These are phyloP conservation scores for Sterna hirundo DNA, from an alignment of 2,113 vertebrate genomes.

Conservation along the genomic window DNA sequence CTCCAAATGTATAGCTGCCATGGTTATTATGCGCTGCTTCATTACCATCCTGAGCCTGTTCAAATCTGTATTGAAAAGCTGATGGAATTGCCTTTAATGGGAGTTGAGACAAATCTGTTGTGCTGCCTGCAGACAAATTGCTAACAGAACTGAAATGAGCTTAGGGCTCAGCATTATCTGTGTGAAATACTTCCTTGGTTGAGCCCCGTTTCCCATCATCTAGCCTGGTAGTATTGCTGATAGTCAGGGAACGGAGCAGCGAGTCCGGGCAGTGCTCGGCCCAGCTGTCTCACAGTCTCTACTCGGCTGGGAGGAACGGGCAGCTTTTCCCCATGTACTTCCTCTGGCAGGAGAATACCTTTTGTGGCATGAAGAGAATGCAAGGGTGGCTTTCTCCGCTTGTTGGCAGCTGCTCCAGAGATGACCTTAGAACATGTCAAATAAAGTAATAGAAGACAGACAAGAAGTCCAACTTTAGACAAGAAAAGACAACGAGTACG, in stretches of 20 bases:
- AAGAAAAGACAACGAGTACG: neutral
- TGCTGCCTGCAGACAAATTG: neutral
- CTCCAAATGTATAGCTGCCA: neutral
- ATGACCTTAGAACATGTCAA: neutral
- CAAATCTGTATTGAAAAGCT: neutral
- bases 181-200: neutral
- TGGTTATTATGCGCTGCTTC: neutral
- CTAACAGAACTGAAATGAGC: neutral
- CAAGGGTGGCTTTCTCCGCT: neutral
- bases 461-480: neutral
- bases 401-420: neutral
- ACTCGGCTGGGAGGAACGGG: fast-evolving
- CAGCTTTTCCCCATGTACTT: neutral
- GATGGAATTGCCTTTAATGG: neutral
- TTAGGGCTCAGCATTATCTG: neutral
- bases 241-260: fast-evolving
- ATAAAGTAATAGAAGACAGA: neutral
- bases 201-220: neutral
- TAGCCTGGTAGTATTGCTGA: neutral
- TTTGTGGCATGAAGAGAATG: neutral
- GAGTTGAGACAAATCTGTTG: neutral
- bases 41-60: neutral
- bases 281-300: fast-evolving
- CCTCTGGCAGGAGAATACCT: fast-evolving
- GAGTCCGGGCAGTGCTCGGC: neutral